A percentile compares a stretch with the other conserved stretches of the same genome.
Evolutionary conservation across 2,888 invertebrate species (phyloP).

Genomic region (Apoda limacodes): DNA sequence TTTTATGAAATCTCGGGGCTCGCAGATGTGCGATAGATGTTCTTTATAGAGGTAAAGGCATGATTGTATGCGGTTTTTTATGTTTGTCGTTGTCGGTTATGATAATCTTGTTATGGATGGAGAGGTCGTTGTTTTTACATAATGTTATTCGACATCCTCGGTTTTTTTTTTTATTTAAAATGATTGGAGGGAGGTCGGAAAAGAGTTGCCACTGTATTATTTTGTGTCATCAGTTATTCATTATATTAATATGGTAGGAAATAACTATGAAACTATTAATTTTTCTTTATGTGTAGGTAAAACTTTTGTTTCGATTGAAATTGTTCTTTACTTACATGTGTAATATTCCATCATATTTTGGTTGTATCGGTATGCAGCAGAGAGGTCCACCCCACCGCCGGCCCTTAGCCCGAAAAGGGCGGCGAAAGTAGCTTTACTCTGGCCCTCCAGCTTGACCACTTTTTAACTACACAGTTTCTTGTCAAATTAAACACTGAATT

Average conservation of each 20-base stretch:
- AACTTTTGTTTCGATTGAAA: too few species aligned
- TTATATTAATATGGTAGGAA: too few species aligned
- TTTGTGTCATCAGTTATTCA: too few species aligned
- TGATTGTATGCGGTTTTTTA: constrained; percentile 44
- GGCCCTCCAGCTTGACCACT: constrained; percentile 72
- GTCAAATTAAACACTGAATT: constrained; percentile 20
- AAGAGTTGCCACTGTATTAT: too few species aligned
- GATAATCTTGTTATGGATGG: constrained; percentile 57
- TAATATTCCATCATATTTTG: constrained; percentile 99
- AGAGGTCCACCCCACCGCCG: constrained; percentile 86
- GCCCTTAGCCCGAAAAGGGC: constrained; percentile 74
- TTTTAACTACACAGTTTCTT: constrained; percentile 30
- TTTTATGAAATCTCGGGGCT: constrained; percentile 39
- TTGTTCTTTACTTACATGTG: constrained; percentile 96
- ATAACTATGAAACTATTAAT: too few species aligned
- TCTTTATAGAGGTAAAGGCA: constrained; percentile 44
- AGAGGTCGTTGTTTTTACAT: constrained; percentile 49
- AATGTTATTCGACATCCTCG: constrained; percentile 33
- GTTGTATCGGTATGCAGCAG: constrained; percentile 95
- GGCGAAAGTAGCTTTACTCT: constrained; percentile 75
- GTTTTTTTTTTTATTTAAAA: constrained; percentile 23
- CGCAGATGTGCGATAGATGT: constrained; percentile 36
- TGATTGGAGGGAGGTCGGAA: constrained; percentile 15
- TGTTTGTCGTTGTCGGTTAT: constrained; percentile 43
- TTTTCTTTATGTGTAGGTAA: too few species aligned